These are phyloP conservation scores for Enteromius afrohamiltoni DNA, from an alignment of 2,797 vertebrate species.

Conservation along the genomic window DNA sequence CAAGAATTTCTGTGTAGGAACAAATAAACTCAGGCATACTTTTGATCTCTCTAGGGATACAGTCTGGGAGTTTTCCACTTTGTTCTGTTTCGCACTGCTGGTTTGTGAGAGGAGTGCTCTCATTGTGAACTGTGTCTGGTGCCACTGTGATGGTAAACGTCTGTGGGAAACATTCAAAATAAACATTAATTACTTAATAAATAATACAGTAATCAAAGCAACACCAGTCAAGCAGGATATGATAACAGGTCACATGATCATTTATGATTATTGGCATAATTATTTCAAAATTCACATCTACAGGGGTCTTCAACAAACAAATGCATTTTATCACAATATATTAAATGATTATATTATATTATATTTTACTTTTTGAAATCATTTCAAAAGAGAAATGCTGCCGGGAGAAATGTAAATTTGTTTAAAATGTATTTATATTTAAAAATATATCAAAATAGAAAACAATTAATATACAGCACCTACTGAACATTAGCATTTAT, in stretches of 20 bases:
- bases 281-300: neutral
- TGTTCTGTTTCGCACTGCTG: neutral
- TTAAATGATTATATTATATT: no score
- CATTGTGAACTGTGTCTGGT: neutral
- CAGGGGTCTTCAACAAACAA: neutral
- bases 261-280: neutral
- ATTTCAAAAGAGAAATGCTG: neutral
- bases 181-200: neutral
- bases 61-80: slow-evolving; percentile 55
- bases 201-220: neutral
- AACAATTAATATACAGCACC: neutral
- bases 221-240: neutral
- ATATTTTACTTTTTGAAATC: neutral
- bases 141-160: neutral
- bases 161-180: slow-evolving; percentile 26
- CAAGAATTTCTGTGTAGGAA: neutral
- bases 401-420: neutral
- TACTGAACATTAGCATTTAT: neutral
- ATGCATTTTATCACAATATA: no score
- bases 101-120: neutral
- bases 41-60: slow-evolving; percentile 60
- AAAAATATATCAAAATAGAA: neutral
- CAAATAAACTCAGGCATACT: slow-evolving; percentile 52
- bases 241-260: neutral
- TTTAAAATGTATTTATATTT: no score